These are phyloP conservation scores for Lutraria rhynchaena DNA, from an alignment of 1,140 invertebrate genomes.

Conservation along the genomic window DNA sequence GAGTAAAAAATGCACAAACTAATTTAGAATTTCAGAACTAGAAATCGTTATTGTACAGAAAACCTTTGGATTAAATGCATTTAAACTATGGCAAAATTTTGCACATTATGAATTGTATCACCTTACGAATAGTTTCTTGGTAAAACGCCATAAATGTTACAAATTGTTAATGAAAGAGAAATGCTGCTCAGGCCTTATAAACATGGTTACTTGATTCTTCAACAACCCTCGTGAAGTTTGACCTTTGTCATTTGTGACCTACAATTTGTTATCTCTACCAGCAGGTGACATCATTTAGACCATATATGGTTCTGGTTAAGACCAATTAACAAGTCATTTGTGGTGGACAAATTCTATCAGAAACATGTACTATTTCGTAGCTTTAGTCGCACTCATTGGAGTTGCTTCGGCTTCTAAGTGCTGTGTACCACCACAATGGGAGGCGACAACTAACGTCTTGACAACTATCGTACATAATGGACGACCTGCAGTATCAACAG, in stretches of 20 bases:
- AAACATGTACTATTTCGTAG: slow-evolving; percentile 47
- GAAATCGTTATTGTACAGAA: too few species aligned
- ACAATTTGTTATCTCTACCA: neutral
- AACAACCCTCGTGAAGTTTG: neutral
- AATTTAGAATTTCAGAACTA: too few species aligned
- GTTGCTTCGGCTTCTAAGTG: slow-evolving; percentile 32
- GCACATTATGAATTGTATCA: too few species aligned
- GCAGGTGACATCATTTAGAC: neutral
- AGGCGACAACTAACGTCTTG: slow-evolving; percentile 5
- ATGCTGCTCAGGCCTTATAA: too few species aligned
- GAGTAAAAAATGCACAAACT: too few species aligned
- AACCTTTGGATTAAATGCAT: too few species aligned
- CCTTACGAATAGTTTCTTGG: too few species aligned
- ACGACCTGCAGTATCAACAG: slow-evolving; percentile 10
- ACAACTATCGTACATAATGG: slow-evolving; percentile 39
- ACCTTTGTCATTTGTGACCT: neutral
- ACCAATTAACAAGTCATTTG: neutral
- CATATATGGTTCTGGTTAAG: neutral
- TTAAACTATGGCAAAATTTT: too few species aligned
- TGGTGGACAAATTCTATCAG: neutral
- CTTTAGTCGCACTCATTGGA: slow-evolving; percentile 19
- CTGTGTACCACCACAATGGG: slow-evolving; percentile 54
- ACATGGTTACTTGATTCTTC: too few species aligned
- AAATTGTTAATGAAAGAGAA: too few species aligned
- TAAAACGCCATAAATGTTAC: too few species aligned